Conservation (phyloP, 2,113 vertebrate genomes). For the Calyptommatus sinebrachiatus region DNA sequence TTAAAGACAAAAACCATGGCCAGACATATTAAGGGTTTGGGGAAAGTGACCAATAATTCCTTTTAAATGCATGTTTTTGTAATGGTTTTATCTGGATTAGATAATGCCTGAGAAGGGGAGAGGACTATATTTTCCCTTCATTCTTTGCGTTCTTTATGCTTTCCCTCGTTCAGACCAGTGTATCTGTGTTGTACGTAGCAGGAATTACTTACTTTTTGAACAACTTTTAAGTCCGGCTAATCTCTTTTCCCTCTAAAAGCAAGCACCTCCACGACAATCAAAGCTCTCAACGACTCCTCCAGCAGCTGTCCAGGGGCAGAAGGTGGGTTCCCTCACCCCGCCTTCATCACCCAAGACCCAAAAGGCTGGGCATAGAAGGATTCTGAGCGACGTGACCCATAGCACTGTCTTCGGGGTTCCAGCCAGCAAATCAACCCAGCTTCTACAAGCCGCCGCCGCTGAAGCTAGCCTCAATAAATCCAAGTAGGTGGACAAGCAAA, state of each 20-base stretch:
- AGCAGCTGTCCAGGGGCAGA: slow-evolving; percentile 71
- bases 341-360: slow-evolving; percentile 93
- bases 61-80: too few relatives aligned
- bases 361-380: slow-evolving; percentile 89
- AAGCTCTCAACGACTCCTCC: slow-evolving; percentile 59
- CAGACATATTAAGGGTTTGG: too few relatives aligned
- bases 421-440: slow-evolving; percentile 95
- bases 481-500: slow-evolving; percentile 74
- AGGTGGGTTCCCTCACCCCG: slow-evolving; percentile 90
- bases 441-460: slow-evolving; percentile 93
- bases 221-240: background rate
- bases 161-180: background rate
- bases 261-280: slow-evolving; percentile 68
- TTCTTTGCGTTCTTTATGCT: too few relatives aligned
- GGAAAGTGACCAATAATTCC: too few relatives aligned
- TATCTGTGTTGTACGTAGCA: background rate
- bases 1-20: too few relatives aligned
- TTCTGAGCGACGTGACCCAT: slow-evolving; percentile 96
- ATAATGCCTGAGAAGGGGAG: too few relatives aligned
- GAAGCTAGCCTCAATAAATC: slow-evolving; percentile 98
- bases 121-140: too few relatives aligned
- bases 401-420: slow-evolving; percentile 95
- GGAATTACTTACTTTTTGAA: background rate
- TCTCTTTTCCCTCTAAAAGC: slow-evolving; percentile 44
- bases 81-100: too few relatives aligned